Evolutionary conservation across 2,888 invertebrate species (phyloP).

Genomic region (Ormyrus pomaceus): DNA sequence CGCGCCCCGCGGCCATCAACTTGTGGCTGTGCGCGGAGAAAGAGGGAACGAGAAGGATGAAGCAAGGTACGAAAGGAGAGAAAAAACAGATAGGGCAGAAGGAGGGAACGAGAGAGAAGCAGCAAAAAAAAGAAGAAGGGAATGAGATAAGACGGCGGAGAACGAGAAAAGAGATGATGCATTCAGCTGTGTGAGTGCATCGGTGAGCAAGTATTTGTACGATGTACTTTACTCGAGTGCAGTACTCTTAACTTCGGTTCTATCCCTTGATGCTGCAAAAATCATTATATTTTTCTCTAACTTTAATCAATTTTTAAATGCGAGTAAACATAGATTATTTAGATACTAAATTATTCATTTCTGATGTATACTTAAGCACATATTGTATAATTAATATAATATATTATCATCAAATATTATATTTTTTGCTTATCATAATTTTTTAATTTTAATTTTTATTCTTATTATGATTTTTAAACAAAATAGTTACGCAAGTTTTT

Average conservation of each 20-base stretch:
- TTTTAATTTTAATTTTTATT: too few relatives aligned
- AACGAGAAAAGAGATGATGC: neutral
- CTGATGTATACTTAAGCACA: too few relatives aligned
- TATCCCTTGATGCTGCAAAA: neutral
- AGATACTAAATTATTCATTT: too few relatives aligned
- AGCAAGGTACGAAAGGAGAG: neutral
- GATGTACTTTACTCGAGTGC: neutral
- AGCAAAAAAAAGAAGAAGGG: conserved; percentile 17
- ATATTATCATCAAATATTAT: too few relatives aligned
- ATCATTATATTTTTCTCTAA: neutral
- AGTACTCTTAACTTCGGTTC: conserved; percentile 5
- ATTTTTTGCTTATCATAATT: too few relatives aligned
- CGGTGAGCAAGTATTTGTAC: neutral
- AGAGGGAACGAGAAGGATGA: conserved; percentile 56
- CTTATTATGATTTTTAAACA: too few relatives aligned
- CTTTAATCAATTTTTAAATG: neutral
- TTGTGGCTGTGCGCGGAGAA: conserved; percentile 63
- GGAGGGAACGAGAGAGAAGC: conserved; percentile 43
- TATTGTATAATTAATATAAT: too few relatives aligned
- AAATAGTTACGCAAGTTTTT: too few relatives aligned
- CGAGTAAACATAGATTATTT: too few relatives aligned
- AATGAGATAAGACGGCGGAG: conserved; percentile 7
- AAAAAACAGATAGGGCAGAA: conserved; percentile 53
- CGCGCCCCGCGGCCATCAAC: conserved; percentile 67
- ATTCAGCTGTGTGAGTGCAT: neutral